A percentile compares a stretch with the other conserved stretches of the same genome.
phyloP scores from a whole-genome alignment of 2,888 invertebrate species.

The Nephrotoma appendiculata region DNA sequence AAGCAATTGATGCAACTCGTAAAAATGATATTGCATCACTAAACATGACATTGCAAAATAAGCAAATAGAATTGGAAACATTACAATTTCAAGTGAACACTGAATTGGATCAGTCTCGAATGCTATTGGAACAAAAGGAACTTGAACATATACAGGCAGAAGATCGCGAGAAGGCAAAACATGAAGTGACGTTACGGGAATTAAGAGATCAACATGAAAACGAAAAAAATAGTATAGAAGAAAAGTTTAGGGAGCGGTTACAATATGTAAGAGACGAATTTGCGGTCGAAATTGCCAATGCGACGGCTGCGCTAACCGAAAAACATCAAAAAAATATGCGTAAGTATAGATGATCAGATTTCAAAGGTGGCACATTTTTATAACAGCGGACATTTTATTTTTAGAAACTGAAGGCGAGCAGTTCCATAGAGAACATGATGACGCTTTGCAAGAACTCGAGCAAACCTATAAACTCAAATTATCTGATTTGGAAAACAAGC shows the following conservation, averaged over 20 bases:
- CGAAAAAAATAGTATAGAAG: constrained; percentile 58
- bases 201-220: constrained; percentile 42
- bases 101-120: constrained; percentile 39
- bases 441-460: too few relatives aligned
- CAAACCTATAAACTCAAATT: too few relatives aligned
- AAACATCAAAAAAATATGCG: constrained; percentile 43
- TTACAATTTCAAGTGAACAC: constrained; percentile 51
- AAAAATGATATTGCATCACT: constrained; percentile 45
- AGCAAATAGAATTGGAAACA: constrained; percentile 46
- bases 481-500: too few relatives aligned
- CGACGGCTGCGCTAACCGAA: constrained; percentile 48
- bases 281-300: constrained; percentile 25
- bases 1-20: constrained; percentile 39
- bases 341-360: not conserved
- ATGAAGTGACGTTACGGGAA: constrained; percentile 24
- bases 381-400: too few relatives aligned
- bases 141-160: constrained; percentile 30
- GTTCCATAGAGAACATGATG: too few relatives aligned
- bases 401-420: too few relatives aligned
- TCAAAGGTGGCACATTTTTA: too few relatives aligned
- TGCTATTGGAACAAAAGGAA: constrained; percentile 32
- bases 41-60: constrained; percentile 45
- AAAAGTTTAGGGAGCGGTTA: constrained; percentile 51
- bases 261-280: constrained; percentile 30
- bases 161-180: constrained; percentile 27